These are phyloP conservation scores for Dryoscopus gambensis DNA, from an alignment of 2,113 vertebrate genomes.

Conservation along the genomic window DNA sequence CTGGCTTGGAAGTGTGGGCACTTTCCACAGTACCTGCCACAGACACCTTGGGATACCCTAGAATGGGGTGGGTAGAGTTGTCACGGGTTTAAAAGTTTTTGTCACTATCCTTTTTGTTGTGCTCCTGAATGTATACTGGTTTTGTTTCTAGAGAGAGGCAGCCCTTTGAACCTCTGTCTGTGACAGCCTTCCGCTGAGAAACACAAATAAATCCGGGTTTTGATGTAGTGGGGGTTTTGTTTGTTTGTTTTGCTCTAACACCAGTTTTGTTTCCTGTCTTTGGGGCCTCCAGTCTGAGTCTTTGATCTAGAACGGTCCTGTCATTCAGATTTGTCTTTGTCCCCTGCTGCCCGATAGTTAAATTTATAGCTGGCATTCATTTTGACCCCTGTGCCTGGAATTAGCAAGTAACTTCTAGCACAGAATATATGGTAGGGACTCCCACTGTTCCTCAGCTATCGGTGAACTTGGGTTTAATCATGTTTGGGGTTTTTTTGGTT, in stretches of 20 bases:
- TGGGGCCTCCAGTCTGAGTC: neutral
- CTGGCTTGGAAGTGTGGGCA: neutral
- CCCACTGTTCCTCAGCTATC: neutral
- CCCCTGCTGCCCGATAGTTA: neutral
- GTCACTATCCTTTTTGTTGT: neutral
- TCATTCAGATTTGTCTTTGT: slow-evolving; percentile 32
- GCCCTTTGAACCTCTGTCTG: neutral
- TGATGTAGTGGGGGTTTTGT: neutral
- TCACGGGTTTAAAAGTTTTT: neutral
- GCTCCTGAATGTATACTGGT: rapidly evolving
- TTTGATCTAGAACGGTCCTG: neutral
- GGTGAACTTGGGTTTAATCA: neutral
- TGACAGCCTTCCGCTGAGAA: neutral
- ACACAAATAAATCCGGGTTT: neutral
- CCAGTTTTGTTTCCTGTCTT: neutral
- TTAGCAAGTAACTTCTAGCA: neutral
- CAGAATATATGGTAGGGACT: neutral
- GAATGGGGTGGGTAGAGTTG: neutral
- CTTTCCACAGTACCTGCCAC: neutral
- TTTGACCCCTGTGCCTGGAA: slow-evolving; percentile 20
- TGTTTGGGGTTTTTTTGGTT: neutral
- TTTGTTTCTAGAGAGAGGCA: neutral
- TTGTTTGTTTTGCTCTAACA: neutral
- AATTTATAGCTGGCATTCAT: slow-evolving; percentile 22
- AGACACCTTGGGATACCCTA: neutral